Evolutionary conservation across 2,888 invertebrate genomes (phyloP).

Genomic region (Nemoura dubitans): DNA sequence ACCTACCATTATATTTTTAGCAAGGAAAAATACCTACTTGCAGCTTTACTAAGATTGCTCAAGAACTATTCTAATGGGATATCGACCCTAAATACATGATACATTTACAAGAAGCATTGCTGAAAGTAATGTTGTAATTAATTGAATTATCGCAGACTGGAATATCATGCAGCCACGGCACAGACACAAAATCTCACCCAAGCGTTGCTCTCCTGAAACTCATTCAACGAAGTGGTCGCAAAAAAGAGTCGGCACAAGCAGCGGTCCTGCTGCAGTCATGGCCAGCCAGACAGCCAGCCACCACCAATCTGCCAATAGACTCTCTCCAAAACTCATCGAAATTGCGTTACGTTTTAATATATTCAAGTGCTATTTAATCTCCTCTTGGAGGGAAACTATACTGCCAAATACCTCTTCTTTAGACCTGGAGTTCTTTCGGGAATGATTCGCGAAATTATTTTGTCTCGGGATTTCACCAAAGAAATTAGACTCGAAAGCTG

Average conservation of each 20-base stretch:
- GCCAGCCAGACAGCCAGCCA: neutral
- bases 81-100: neutral
- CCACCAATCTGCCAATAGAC: neutral
- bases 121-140: conserved; percentile 14
- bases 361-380: conserved; percentile 2
- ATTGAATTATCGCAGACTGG: conserved; percentile 8
- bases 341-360: neutral
- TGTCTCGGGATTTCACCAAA: conserved; percentile 13
- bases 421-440: neutral
- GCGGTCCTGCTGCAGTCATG: too few relatives aligned
- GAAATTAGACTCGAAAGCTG: neutral
- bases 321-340: neutral
- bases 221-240: neutral
- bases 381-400: conserved; percentile 46
- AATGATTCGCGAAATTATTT: neutral
- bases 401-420: conserved; percentile 48
- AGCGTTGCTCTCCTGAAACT: neutral
- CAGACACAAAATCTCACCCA: conserved; percentile 31
- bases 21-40: too few relatives aligned
- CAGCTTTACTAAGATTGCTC: too few relatives aligned
- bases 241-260: neutral
- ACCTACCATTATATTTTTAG: too few relatives aligned
- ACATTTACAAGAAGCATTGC: conserved; percentile 21
- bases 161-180: conserved; percentile 20
- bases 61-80: too few relatives aligned